These are phyloP conservation scores for Ganaspis brasiliensis DNA, from an alignment of 2,888 invertebrate species.

Conservation along the genomic window DNA sequence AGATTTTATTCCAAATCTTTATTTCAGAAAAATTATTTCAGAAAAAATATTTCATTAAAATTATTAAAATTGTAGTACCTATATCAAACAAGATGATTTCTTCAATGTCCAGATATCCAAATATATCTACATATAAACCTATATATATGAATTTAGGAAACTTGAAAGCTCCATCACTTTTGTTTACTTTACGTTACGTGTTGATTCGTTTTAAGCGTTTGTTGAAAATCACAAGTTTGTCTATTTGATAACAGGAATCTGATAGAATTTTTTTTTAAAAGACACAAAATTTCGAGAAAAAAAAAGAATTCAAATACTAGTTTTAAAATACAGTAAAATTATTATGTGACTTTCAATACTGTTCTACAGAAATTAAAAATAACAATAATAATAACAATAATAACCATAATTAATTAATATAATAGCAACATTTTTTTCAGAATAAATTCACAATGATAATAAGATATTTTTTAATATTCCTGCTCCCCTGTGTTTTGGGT, in stretches of 20 bases:
- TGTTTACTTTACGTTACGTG: too few species aligned
- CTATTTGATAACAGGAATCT: neutral
- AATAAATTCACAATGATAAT: constrained; percentile 33
- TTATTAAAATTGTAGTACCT: too few species aligned
- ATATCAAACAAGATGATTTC: too few species aligned
- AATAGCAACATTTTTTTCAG: constrained; percentile 42
- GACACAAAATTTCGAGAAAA: too few species aligned
- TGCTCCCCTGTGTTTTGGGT: constrained; percentile 43
- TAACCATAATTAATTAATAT: too few species aligned
- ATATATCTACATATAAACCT: neutral
- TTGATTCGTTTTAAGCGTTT: neutral
- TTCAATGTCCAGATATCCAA: too few species aligned
- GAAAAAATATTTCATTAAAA: too few species aligned
- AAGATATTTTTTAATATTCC: constrained; percentile 27
- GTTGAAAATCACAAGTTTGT: constrained; percentile 21
- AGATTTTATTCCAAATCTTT: too few species aligned
- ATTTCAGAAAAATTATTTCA: too few species aligned
- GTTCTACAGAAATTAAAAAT: neutral
- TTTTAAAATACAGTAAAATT: constrained; percentile 16
- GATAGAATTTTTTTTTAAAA: too few species aligned
- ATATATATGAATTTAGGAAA: neutral
- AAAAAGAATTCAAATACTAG: too few species aligned
- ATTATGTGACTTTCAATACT: neutral
- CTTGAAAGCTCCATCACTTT: neutral
- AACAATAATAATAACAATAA: too few species aligned